Base-by-base conservation (phyloP, 2,113 vertebrate genomes). In the Atractosteus spatula region DNA sequence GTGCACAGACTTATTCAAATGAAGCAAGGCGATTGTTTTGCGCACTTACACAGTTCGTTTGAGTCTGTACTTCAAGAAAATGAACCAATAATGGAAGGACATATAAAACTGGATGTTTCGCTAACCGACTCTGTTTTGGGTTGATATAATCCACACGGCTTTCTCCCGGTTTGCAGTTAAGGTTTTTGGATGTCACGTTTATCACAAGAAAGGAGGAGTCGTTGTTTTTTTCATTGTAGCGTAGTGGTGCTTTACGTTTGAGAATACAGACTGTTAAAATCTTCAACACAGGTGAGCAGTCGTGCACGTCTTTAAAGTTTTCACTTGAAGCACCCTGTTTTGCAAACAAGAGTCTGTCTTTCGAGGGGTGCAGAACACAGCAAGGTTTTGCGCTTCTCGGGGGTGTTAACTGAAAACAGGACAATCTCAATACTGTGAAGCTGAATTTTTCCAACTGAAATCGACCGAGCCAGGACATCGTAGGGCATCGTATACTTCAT, bases 51-150 rank as follows among this genome's bases (percentile, higher is more conserved):
- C 76, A 72, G 70, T 14, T 70, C 64, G 17, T 69, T 44, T 13
- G 3, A 1, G 44, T 57, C 44, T 55, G 63, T 54, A 41, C 69
- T 74, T 66, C 41, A 62, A 10, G 62, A 77, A 43, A 69, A 64
- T 73, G 59, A 77, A 74, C 68, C 76, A 69, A 74, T 74, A 73
- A 83, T 78, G 85, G 81, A 78, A 79, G 78, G 75, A 81, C 74
- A 77, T 76, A 74, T 71, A 84, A 78, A 81, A 80, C 70, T 41
- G 71, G 78, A 64, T 79, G 77, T 66, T 64, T 71, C 80, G 79
- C 80, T 79, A 78, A 81, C 80, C 84, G 87, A 86, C 79, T 78
- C 83, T 81, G 64, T 79, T 63, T 74, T 85, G 77, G 80, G 85
- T 70, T 69, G 61, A 78, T 80, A 68, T 69, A 79, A 69, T 71